phyloP scores from a whole-genome alignment of 2,797 vertebrate species.

The Pampus argenteus region DNA sequence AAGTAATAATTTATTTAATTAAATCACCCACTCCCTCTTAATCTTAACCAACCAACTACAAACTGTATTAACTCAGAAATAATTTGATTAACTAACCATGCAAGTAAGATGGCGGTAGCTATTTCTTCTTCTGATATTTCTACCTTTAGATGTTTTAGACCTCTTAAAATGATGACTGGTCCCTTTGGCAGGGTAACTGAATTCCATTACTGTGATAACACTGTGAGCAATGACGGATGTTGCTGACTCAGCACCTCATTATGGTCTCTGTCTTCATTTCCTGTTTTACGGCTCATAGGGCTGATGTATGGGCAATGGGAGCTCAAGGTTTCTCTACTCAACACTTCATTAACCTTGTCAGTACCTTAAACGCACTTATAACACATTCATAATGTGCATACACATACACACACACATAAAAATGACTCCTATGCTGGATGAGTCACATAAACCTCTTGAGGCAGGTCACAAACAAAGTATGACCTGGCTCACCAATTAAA shows the following conservation, averaged over 20 bases:
- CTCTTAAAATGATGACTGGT: conserved; percentile 64
- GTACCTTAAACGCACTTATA: conserved; percentile 59
- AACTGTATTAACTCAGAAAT: background rate
- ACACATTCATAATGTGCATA: conserved; percentile 44
- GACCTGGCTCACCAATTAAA: conserved; percentile 62
- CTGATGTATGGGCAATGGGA: conserved; percentile 79
- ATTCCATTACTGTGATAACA: conserved; percentile 72
- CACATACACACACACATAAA: conserved; percentile 16
- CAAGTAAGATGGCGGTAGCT: background rate
- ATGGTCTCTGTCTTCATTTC: conserved; percentile 81
- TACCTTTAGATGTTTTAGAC: conserved; percentile 41
- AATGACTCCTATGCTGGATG: conserved; percentile 25
- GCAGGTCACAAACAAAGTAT: conserved; percentile 55
- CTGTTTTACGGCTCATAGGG: conserved; percentile 76
- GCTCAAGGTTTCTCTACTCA: conserved; percentile 80
- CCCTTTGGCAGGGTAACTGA: conserved; percentile 66
- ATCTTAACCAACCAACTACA: conserved; percentile 16
- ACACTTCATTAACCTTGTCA: conserved; percentile 82
- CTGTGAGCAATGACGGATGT: conserved; percentile 76
- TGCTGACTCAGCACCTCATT: conserved; percentile 83
- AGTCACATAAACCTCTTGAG: conserved; percentile 61
- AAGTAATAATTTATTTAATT: conserved; percentile 1
- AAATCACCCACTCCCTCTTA: background rate
- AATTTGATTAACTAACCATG: conserved; percentile 21
- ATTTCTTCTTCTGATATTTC: conserved; percentile 25